These are phyloP conservation scores for Tenodera sinensis DNA, from an alignment of 2,888 invertebrate genomes.

Conservation along the genomic window DNA sequence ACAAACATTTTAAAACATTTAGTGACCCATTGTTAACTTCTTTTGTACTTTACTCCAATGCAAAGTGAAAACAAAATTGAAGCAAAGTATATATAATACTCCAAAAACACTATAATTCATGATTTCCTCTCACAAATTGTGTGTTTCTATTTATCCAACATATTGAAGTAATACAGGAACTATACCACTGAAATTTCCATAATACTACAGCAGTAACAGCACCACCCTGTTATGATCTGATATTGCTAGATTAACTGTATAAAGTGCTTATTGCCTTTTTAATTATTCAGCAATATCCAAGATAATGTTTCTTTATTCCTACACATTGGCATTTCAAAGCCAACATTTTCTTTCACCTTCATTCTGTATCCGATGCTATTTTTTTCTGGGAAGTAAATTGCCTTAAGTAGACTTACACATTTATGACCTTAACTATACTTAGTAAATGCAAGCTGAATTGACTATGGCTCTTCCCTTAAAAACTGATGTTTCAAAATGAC, in stretches of 20 bases:
- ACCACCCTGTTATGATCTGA: background rate
- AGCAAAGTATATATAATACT: too few species aligned
- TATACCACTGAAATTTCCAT: background rate
- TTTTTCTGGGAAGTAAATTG: background rate
- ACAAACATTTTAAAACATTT: too few species aligned
- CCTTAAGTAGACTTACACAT: background rate
- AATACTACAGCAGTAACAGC: background rate
- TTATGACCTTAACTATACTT: background rate
- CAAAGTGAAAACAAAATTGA: too few species aligned
- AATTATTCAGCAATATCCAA: background rate
- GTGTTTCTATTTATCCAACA: background rate
- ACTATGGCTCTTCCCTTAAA: background rate
- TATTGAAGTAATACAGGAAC: background rate
- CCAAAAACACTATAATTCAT: too few species aligned
- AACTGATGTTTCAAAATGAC: background rate
- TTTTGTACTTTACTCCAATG: too few species aligned
- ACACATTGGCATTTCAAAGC: background rate
- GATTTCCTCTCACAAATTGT: background rate
- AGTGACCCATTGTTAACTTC: too few species aligned
- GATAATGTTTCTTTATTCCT: background rate
- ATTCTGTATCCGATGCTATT: background rate
- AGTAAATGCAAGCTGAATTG: background rate
- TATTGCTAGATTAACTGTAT: background rate
- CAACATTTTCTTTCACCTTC: background rate
- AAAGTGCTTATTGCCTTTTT: background rate